Conservation (phyloP, 2,888 invertebrate genomes). For the Amphimallon solstitiale region DNA sequence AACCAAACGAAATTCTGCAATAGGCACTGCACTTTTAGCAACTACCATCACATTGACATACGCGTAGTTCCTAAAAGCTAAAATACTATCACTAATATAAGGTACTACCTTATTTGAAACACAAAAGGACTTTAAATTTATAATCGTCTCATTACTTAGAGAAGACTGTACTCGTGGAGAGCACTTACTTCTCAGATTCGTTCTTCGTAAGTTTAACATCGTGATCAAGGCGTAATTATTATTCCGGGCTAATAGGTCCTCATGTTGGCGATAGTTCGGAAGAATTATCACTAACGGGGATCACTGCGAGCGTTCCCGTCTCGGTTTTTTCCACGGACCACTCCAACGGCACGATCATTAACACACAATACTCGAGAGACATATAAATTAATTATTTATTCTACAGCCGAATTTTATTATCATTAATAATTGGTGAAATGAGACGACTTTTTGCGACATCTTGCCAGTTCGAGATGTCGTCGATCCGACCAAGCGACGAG, state of each 20-base stretch:
- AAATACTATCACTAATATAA: too few relatives aligned
- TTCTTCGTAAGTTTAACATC: constrained; percentile 22
- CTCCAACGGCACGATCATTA: constrained; percentile 43
- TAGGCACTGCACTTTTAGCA: too few relatives aligned
- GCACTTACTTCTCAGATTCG: background rate
- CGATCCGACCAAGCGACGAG: background rate
- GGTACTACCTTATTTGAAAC: too few relatives aligned
- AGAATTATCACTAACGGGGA: constrained; percentile 34
- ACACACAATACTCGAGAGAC: constrained; percentile 48
- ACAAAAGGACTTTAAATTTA: too few relatives aligned
- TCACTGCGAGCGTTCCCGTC: constrained; percentile 19
- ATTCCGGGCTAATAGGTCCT: constrained; percentile 33
- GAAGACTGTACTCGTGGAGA: too few relatives aligned
- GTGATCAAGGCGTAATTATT: constrained; percentile 30
- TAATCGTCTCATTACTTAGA: too few relatives aligned
- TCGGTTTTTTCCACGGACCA: constrained; percentile 1
- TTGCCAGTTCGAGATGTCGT: background rate
- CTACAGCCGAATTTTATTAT: constrained; percentile 49
- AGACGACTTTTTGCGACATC: constrained; percentile 37
- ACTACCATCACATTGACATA: too few relatives aligned
- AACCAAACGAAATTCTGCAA: too few relatives aligned
- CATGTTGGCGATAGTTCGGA: constrained; percentile 30
- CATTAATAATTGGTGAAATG: constrained; percentile 50
- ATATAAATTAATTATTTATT: constrained; percentile 50
- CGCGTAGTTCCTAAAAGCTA: too few relatives aligned